These are phyloP conservation scores for Synchiropus splendidus DNA, from an alignment of 2,113 vertebrate genomes.

Conservation along the genomic window DNA sequence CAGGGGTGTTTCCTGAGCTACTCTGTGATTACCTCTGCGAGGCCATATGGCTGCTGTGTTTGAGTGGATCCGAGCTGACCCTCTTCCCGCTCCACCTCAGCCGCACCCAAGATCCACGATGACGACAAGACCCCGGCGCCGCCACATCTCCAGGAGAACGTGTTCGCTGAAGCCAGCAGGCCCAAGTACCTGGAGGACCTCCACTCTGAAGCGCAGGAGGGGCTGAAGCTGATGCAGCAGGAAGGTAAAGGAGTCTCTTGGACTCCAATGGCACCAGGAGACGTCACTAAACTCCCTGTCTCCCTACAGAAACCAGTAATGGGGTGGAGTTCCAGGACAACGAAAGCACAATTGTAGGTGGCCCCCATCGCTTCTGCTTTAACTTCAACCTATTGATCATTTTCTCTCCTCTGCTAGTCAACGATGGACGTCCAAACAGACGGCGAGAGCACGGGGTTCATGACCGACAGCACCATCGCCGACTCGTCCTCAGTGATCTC, in stretches of 20 bases:
- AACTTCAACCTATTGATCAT: not conserved
- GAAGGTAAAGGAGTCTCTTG: conserved; percentile 69
- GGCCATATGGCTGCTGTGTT: conserved; percentile 27
- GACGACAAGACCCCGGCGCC: conserved; percentile 54
- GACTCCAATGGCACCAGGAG: not conserved
- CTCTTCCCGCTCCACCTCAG: conserved; percentile 17
- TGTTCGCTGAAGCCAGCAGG: conserved; percentile 80
- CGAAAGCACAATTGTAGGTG: conserved; percentile 69
- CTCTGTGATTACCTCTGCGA: conserved; percentile 8
- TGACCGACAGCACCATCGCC: conserved; percentile 61
- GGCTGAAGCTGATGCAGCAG: conserved; percentile 82
- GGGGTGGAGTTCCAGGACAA: conserved; percentile 77
- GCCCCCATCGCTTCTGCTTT: not conserved
- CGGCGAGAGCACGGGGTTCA: conserved; percentile 64
- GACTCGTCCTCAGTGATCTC: conserved; percentile 59
- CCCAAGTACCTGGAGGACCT: conserved; percentile 83
- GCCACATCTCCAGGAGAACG: conserved; percentile 75
- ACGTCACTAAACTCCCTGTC: conserved; percentile 5
- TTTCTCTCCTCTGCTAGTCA: conserved; percentile 59
- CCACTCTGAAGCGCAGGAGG: conserved; percentile 83
- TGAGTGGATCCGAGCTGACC: too few species aligned
- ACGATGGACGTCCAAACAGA: conserved; percentile 56
- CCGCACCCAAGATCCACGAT: conserved; percentile 53
- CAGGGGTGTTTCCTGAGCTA: too few species aligned
- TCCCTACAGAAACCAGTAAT: conserved; percentile 71